Base-by-base conservation (phyloP, 2,888 invertebrate genomes). In the Xylocampa areola region DNA sequence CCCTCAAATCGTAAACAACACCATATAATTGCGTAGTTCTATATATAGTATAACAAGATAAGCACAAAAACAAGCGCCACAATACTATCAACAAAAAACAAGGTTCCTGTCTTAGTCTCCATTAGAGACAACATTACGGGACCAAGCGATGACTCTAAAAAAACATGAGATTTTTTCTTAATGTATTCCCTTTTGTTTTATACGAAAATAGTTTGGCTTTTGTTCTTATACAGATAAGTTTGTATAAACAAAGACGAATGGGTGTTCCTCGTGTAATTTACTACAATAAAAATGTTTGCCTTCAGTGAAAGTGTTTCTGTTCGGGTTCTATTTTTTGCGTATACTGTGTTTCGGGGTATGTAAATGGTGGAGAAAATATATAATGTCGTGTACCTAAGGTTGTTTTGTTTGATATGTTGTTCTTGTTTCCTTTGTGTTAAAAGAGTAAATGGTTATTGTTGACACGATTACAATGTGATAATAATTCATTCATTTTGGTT, bases 131-230 rank as follows among this genome's bases (percentile, higher is more conserved):
- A 45, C 52, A 67, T 72, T 59, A 72, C 29, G 37, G 8, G 14
- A 14, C 36, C 49, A 43, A 53, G 52, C 50, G 35, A 40, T 14
- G 39, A 29, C 35, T 44, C 25, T 29, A 73, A 73, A 73, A 73
- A 57, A 59, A 52, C 51, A 57, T 37, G 44, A 57, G 55, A 61
- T 58, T 73, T 50, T 71, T 76, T 76, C 57, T 59, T 63, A 76
- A 76, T 60, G 69, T 76, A 73, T 68, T 68, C 58, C n/a, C 61
- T 73, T 64, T 76, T 73, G 76, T 71, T 67, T 14, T 64, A 8
- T 27, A 30, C 53, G 19, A 58, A 43, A 73, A 76, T 73, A 73
- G 77, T 73, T 68, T 58, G 41, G 65, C 68, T 76, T 76, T 73
- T 73, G 58, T 73, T 76, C 43, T 33, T 35, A 36, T 47, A 11